phyloP scores from a whole-genome alignment of 2,888 invertebrate species.

The Temnothorax rugatulus region DNA sequence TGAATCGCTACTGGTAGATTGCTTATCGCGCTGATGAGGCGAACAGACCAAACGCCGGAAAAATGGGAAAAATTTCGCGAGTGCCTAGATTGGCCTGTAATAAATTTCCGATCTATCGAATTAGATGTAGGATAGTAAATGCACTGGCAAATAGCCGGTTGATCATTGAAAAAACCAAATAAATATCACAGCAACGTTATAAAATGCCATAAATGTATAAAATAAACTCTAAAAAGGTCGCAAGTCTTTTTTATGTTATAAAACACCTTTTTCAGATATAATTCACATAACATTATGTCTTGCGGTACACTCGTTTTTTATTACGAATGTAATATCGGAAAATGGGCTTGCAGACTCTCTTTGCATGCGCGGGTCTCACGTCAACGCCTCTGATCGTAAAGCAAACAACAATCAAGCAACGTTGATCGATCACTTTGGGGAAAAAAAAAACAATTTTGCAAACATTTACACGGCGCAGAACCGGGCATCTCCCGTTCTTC shows the following conservation, averaged over 20 bases:
- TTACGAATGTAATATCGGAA: not conserved
- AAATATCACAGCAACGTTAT: not conserved
- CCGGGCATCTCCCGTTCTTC: constrained; percentile 26
- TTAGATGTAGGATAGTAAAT: not conserved
- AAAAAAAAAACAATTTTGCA: constrained; percentile 71
- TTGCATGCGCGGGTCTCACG: not conserved
- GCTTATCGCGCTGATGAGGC: constrained; percentile 81
- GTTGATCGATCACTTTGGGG: constrained; percentile 40
- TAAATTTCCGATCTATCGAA: constrained; percentile 55
- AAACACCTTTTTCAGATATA: not conserved
- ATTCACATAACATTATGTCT: not conserved
- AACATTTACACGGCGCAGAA: constrained; percentile 49
- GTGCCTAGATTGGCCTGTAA: constrained; percentile 44
- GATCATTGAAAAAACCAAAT: not conserved
- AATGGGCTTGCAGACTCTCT: not conserved
- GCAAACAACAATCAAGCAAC: constrained; percentile 36
- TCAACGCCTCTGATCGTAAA: not conserved
- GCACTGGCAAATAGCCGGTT: not conserved
- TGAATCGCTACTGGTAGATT: constrained; percentile 69
- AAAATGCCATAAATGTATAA: not conserved
- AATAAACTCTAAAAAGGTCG: not conserved
- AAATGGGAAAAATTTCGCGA: constrained; percentile 13
- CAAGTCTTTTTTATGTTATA: not conserved
- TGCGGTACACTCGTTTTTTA: not conserved
- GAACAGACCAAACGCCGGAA: constrained; percentile 54